Conservation (phyloP, 2,113 vertebrate species). For the Phocoena phocoena region DNA sequence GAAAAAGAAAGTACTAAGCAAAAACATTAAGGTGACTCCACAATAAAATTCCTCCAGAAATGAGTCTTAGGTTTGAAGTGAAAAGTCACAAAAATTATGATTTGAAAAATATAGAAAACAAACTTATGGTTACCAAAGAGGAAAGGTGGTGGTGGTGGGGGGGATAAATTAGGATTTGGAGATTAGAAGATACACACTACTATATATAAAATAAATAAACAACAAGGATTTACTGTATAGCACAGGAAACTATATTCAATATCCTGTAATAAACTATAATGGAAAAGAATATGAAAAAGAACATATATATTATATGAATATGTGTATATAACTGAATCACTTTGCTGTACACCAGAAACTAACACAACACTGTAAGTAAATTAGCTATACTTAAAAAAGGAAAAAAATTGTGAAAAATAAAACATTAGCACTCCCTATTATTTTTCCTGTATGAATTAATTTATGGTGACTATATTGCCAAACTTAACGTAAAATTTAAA, state of each 20-base stretch:
- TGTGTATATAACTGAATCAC: no score
- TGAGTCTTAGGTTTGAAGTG: neutral
- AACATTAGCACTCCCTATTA: neutral
- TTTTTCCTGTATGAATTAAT: neutral
- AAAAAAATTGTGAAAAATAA: neutral
- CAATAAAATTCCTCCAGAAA: neutral
- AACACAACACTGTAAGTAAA: neutral
- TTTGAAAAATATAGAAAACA: neutral
- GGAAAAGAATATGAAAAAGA: neutral
- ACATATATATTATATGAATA: neutral
- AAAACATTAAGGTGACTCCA: neutral
- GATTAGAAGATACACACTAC: neutral
- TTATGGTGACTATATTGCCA: neutral
- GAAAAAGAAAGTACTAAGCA: neutral
- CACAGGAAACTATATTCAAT: neutral
- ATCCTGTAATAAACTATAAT: neutral
- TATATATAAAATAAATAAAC: neutral
- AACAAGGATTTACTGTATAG: neutral
- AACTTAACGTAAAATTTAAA: neutral
- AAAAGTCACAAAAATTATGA: neutral
- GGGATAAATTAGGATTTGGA: neutral
- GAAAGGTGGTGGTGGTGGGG: no score
- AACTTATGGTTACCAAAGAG: neutral
- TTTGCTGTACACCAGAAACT: neutral
- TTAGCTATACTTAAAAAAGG: neutral